phyloP scores from a whole-genome alignment of 2,888 invertebrate species.

The Lumbricus terrestris region DNA sequence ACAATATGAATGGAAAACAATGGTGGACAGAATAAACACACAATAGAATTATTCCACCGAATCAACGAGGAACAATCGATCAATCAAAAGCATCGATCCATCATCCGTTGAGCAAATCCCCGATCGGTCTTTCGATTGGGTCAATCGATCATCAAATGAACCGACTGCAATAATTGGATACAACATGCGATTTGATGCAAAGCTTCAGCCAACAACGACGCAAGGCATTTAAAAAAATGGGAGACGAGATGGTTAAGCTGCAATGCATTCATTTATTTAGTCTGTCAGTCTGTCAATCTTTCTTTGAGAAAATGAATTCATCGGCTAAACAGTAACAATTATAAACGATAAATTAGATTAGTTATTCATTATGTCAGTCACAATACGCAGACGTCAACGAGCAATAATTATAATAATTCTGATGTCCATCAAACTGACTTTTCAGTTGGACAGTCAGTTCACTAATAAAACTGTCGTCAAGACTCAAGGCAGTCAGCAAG shows the following conservation, averaged over 20 bases:
- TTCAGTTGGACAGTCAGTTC: too few species aligned
- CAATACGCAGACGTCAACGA: too few species aligned
- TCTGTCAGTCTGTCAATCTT: not conserved
- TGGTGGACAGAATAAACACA: not conserved
- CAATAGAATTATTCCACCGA: not conserved
- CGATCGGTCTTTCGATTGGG: not conserved
- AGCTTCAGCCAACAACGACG: not conserved
- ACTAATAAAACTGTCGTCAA: too few species aligned
- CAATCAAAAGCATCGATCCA: not conserved
- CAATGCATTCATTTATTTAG: not conserved
- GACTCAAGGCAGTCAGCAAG: too few species aligned
- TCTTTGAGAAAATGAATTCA: too few species aligned
- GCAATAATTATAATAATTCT: too few species aligned
- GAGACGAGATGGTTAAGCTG: not conserved
- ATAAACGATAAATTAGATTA: too few species aligned
- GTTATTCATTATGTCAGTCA: too few species aligned
- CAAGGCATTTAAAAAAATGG: too few species aligned
- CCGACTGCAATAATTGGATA: not conserved
- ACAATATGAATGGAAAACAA: not conserved
- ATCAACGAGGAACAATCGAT: not conserved
- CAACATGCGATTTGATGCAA: too few species aligned
- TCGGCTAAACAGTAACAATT: too few species aligned
- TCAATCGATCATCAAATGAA: not conserved
- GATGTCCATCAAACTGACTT: too few species aligned
- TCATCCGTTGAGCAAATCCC: not conserved